Evolutionary conservation across 2,888 invertebrate genomes (phyloP).

Genomic region (Leptinotarsa peninsularis): DNA sequence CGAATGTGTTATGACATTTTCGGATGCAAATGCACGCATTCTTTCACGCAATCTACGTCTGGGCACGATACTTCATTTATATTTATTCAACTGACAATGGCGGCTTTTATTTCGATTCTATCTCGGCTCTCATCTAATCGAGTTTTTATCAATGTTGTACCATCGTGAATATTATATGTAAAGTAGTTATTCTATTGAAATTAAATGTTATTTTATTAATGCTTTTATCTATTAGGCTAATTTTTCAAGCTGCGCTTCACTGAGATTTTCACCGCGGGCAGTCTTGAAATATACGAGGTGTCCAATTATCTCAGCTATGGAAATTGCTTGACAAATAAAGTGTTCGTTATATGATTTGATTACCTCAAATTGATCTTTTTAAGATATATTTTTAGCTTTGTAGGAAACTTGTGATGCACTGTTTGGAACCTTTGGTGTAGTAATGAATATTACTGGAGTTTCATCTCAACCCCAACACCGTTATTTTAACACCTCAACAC

Average conservation of each 20-base stretch:
- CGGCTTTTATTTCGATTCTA: slow-evolving; percentile 45
- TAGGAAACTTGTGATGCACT: too few species aligned
- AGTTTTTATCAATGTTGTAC: slow-evolving; percentile 45
- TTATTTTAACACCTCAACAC: too few species aligned
- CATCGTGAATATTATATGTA: slow-evolving; percentile 49
- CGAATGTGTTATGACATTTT: slow-evolving; percentile 40
- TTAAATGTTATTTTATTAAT: slow-evolving; percentile 49
- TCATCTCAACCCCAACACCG: too few species aligned
- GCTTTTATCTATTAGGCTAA: slow-evolving; percentile 44
- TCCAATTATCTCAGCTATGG: background rate
- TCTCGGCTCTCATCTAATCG: slow-evolving; percentile 48
- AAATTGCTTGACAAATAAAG: slow-evolving; percentile 1
- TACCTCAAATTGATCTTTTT: too few species aligned
- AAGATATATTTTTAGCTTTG: too few species aligned
- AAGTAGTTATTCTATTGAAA: slow-evolving; percentile 50
- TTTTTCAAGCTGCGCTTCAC: slow-evolving; percentile 40
- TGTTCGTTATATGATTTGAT: too few species aligned
- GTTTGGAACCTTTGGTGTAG: too few species aligned
- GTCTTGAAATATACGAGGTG: slow-evolving; percentile 22
- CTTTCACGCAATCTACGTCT: slow-evolving; percentile 41
- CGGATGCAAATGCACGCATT: slow-evolving; percentile 36
- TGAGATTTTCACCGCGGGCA: slow-evolving; percentile 33
- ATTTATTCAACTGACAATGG: slow-evolving; percentile 41
- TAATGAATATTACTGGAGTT: too few species aligned
- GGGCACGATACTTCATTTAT: slow-evolving; percentile 31